These are phyloP conservation scores for Silurus asotus DNA, from an alignment of 2,113 vertebrate species.

Conservation along the genomic window DNA sequence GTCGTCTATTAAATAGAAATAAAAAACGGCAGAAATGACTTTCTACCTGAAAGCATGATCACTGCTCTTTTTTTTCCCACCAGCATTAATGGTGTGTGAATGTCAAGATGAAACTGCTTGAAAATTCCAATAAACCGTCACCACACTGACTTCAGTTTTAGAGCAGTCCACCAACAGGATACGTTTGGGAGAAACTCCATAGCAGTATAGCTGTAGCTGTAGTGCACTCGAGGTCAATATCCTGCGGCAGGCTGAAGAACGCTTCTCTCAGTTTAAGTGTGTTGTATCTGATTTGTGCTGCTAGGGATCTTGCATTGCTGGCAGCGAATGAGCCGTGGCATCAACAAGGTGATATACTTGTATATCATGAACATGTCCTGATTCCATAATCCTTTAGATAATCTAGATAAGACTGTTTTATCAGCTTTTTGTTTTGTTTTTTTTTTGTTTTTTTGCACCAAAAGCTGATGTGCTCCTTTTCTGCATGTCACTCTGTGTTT, in stretches of 20 bases:
- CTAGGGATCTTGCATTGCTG: neutral
- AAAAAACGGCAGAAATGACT: constrained; percentile 33
- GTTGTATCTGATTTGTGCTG: neutral
- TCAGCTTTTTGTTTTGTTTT: neutral
- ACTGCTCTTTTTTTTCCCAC: constrained; percentile 1
- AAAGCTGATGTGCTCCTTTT: neutral
- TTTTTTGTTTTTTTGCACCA: neutral
- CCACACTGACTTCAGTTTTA: neutral
- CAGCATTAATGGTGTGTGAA: neutral
- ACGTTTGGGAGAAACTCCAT: neutral
- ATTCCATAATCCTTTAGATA: neutral
- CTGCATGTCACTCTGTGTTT: neutral
- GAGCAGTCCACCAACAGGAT: neutral
- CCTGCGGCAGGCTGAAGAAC: neutral
- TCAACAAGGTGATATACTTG: neutral
- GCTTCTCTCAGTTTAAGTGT: neutral
- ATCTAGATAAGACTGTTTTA: neutral
- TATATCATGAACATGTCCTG: neutral
- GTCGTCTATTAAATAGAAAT: constrained; percentile 14
- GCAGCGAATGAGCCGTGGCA: neutral
- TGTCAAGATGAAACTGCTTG: constrained; percentile 21
- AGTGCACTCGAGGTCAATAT: neutral
- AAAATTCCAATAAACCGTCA: constrained; percentile 16
- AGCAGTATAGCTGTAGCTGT: neutral
- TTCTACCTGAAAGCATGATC: constrained; percentile 29